These are phyloP conservation scores for Steinernema carpocapsae DNA, from an alignment of 2,888 invertebrate genomes.

Conservation along the genomic window DNA sequence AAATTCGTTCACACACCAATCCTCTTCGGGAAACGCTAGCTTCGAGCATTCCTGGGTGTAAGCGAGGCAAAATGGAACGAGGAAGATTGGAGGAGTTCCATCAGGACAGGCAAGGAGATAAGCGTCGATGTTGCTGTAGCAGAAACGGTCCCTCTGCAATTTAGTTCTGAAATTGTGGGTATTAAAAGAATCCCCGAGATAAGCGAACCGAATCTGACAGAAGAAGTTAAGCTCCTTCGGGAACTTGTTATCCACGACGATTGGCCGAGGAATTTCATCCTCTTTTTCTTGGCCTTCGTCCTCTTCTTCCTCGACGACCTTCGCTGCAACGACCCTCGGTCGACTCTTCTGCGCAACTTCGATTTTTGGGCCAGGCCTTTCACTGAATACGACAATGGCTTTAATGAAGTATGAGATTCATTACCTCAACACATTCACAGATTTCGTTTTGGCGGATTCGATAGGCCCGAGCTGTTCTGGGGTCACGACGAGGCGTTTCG, in stretches of 20 bases:
- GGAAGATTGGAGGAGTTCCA: slow-evolving; percentile 55
- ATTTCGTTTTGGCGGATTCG: neutral
- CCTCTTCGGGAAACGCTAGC: slow-evolving; percentile 53
- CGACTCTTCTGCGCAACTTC: neutral
- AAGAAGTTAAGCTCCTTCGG: slow-evolving; percentile 38
- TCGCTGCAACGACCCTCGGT: neutral
- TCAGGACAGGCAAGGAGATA: slow-evolving; percentile 57
- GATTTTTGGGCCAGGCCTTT: neutral
- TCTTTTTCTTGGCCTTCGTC: neutral
- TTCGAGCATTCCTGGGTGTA: slow-evolving; percentile 55
- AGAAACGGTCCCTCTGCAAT: slow-evolving; percentile 52
- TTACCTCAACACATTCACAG: neutral
- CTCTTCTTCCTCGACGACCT: slow-evolving; percentile 9
- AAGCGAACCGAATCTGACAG: slow-evolving; percentile 30
- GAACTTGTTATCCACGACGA: slow-evolving; percentile 38
- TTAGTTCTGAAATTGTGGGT: slow-evolving; percentile 7
- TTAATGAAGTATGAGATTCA: neutral
- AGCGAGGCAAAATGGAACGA: slow-evolving; percentile 58
- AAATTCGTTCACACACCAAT: slow-evolving; percentile 54
- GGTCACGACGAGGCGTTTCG: slow-evolving; percentile 1
- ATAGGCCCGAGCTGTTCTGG: slow-evolving; percentile 11
- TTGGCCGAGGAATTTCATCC: neutral
- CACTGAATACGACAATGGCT: neutral
- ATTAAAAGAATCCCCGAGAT: neutral
- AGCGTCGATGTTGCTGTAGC: slow-evolving; percentile 54